Percentiles rank a stretch among this genome's conserved stretches.
phyloP scores from a whole-genome alignment of 1,140 invertebrate genomes.

The Procambarus clarkii region DNA sequence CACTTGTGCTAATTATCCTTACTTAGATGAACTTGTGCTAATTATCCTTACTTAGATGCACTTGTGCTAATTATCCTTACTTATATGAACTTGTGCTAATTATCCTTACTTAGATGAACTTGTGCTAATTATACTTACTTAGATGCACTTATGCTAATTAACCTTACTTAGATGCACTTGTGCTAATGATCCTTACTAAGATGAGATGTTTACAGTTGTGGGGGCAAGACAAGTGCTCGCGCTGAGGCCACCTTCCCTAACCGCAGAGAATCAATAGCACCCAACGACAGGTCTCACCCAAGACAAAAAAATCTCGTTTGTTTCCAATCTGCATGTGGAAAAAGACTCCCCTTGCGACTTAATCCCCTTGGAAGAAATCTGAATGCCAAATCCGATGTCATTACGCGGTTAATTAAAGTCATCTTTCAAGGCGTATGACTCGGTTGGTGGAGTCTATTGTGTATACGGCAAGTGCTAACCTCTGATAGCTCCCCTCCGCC shows the following conservation, averaged over 20 bases:
- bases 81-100: too few relatives aligned
- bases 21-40: too few relatives aligned
- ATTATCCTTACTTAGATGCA: too few relatives aligned
- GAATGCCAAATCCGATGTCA: constrained; percentile 67
- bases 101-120: too few relatives aligned
- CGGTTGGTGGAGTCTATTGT: constrained; percentile 42
- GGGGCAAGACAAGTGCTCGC: neutral
- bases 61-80: too few relatives aligned
- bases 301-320: constrained; percentile 36
- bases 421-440: constrained; percentile 29
- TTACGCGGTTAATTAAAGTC: constrained; percentile 69
- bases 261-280: neutral
- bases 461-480: neutral
- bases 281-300: neutral
- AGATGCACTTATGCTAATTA: too few relatives aligned
- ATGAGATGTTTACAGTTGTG: too few relatives aligned
- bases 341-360: constrained; percentile 33
- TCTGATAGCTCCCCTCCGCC: neutral
- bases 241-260: neutral
- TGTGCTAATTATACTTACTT: too few relatives aligned
- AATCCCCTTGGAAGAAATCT: constrained; percentile 64
- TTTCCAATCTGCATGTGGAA: constrained; percentile 42
- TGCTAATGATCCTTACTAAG: too few relatives aligned
- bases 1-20: too few relatives aligned
- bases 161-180: too few relatives aligned